Percentiles rank a stretch among this genome's conserved stretches.
These are phyloP conservation scores for Chloropsis hardwickii DNA, from an alignment of 2,113 vertebrate genomes.

Conservation along the genomic window DNA sequence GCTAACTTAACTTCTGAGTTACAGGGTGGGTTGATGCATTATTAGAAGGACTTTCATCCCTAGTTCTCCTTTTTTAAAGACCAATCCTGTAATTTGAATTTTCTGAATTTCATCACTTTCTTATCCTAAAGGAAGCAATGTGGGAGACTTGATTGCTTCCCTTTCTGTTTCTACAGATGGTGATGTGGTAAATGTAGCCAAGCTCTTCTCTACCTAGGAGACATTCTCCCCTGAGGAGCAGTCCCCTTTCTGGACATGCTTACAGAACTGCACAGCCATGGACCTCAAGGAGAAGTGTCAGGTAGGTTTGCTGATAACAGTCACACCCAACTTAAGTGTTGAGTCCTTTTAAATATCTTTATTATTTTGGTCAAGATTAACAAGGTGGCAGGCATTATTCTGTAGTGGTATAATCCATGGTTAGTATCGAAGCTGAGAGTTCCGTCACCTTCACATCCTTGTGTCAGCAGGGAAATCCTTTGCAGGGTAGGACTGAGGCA, in stretches of 20 bases:
- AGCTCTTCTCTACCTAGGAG: conserved; percentile 38
- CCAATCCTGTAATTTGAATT: not conserved
- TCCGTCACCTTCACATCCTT: not conserved
- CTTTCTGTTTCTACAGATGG: conserved; percentile 58
- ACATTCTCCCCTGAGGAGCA: conserved; percentile 44
- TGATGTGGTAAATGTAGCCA: conserved; percentile 14
- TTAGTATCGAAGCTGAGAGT: not conserved
- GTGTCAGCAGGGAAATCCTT: not conserved
- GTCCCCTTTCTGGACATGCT: conserved; percentile 79
- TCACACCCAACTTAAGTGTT: not conserved
- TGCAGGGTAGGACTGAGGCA: not conserved
- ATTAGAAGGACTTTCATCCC: not conserved
- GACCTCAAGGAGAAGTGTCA: conserved; percentile 86
- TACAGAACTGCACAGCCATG: conserved; percentile 75
- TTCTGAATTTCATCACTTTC: not conserved
- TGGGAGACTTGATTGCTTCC: not conserved
- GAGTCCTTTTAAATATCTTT: not conserved
- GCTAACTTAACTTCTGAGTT: not conserved
- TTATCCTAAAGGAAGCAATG: not conserved
- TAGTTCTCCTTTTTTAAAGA: not conserved
- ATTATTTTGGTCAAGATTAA: not conserved
- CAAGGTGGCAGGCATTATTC: rapidly evolving
- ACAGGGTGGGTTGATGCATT: not conserved
- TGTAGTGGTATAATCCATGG: not conserved
- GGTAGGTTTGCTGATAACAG: conserved; percentile 67